Conservation (phyloP, 2,888 invertebrate species). For the Schizaphis graminum region DNA sequence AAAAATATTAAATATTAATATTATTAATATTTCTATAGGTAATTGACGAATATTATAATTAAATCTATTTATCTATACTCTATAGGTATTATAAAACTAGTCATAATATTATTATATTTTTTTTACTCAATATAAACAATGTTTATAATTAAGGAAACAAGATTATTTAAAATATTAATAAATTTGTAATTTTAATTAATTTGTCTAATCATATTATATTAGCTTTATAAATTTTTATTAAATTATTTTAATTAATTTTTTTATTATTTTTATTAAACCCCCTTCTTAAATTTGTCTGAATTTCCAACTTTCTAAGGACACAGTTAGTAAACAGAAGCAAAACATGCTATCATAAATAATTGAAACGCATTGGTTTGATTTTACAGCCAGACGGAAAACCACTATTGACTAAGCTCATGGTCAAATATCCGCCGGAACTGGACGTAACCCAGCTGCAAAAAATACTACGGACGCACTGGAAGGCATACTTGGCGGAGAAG, state of each 20-base stretch:
- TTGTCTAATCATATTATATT: not conserved
- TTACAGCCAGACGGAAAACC: conserved; percentile 74
- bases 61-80: not conserved
- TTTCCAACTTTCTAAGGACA: not conserved
- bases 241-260: too few species aligned
- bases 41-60: not conserved
- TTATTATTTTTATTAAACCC: too few species aligned
- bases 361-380: not conserved
- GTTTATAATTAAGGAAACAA: not conserved
- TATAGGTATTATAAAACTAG: not conserved
- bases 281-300: not conserved
- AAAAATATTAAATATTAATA: too few species aligned
- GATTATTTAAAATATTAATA: not conserved
- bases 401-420: conserved; percentile 73
- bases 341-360: not conserved
- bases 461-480: conserved; percentile 76
- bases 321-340: not conserved
- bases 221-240: too few species aligned
- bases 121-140: not conserved
- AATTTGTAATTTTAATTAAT: not conserved
- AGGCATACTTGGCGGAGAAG: conserved; percentile 75
- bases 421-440: conserved; percentile 76
- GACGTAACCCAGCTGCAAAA: conserved; percentile 77
- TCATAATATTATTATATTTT: not conserved
- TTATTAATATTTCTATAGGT: not conserved